Evolutionary conservation across 2,797 vertebrate genomes (phyloP), one percentile per base, ranked within the genome.

Genomic region (Pipistrellus kuhlii): DNA sequence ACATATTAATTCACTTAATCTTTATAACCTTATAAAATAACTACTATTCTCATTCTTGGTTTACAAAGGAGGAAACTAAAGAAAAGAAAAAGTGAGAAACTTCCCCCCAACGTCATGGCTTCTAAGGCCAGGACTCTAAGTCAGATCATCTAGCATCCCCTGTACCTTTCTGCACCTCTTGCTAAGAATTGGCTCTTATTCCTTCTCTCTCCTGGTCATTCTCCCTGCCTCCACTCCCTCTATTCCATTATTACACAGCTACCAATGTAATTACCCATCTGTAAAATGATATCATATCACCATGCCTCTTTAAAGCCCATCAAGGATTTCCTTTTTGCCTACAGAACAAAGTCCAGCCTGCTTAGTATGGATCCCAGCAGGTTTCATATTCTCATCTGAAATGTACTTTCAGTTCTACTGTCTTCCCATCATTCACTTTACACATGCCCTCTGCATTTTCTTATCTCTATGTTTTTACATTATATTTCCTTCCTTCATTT

Each of bases 1-100:
- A 80, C 17, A 44, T 82, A 59, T 38, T 78, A 78, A 88, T 78
- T 93, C 30, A 95, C 17, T 91, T 82, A 76, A 83, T 95, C 59
- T 75, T 57, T 78, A 90, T 11, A 90, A 53, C 30, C n/a, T 41
- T 75, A 59, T 53, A 27, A 95, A 95, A 62, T 75, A 86, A 38
- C 71, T 93, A 35, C 51, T 81, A 11, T 73, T 82, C 44, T 75
- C 35, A 57, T 73, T 38, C 23, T 66, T 89, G 57, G 44, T 59
- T 88, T 78, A 71, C 41, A 89, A 53, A 82, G 17, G 80, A 88
- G 46, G 30, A 92, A 91, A 84, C 25, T 1, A 8, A 97, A 72
- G 41, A 38, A 48, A 1, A 59, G 62, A 73, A 66, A 93, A 85
- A 32, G 32, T 44, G 55, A 68, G 68, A 64, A 73, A 59, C 32